phyloP scores from a whole-genome alignment of 1,140 invertebrate species.

The Drusus annulatus region DNA sequence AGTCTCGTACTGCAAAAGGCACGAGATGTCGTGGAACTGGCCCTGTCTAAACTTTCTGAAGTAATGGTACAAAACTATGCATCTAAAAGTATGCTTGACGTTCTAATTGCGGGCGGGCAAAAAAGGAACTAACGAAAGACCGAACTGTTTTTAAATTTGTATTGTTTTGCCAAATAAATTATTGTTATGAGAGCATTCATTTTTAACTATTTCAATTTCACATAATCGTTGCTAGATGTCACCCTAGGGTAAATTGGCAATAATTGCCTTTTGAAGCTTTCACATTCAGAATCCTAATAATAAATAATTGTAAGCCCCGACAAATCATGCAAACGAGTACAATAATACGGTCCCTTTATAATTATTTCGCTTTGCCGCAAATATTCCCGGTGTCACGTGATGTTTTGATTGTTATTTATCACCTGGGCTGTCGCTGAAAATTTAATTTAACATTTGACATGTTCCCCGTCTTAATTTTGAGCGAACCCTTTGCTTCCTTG shows the following conservation, averaged over 20 bases:
- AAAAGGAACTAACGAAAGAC: too few relatives aligned
- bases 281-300: background rate
- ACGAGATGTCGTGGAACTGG: too few relatives aligned
- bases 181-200: too few relatives aligned
- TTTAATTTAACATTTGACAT: slow-evolving; percentile 49
- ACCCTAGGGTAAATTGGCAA: background rate
- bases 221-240: too few relatives aligned
- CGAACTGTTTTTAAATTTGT: too few relatives aligned
- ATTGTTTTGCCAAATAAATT: too few relatives aligned
- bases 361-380: background rate
- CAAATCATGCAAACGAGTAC: background rate
- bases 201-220: too few relatives aligned
- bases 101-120: too few relatives aligned
- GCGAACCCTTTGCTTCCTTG: background rate
- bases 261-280: background rate
- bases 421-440: slow-evolving; percentile 34
- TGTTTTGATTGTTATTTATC: slow-evolving; percentile 45
- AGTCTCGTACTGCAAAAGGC: too few relatives aligned
- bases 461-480: slow-evolving; percentile 40
- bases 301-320: slow-evolving; percentile 1
- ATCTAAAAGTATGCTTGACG: too few relatives aligned
- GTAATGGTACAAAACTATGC: too few relatives aligned
- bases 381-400: slow-evolving; percentile 6
- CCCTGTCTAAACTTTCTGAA: too few relatives aligned
- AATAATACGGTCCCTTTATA: background rate